phyloP scores from a whole-genome alignment of 2,888 invertebrate genomes.

The Drosophila conformis region DNA sequence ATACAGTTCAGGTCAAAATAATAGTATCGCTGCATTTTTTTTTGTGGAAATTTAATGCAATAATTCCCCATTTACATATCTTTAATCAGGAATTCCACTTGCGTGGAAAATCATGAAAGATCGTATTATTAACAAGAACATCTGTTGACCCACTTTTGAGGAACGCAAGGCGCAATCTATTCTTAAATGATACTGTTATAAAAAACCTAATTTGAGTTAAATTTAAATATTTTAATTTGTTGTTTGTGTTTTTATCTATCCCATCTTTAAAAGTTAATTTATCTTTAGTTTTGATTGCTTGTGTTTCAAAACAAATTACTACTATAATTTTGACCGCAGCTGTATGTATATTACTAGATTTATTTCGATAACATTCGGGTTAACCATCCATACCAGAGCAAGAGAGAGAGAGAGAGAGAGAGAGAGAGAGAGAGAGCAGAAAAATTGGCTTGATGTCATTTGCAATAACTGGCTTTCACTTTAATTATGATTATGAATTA shows the following conservation, averaged over 20 bases:
- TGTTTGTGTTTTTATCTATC: background rate
- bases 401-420: background rate
- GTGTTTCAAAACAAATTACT: background rate
- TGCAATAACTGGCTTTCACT: conserved; percentile 9
- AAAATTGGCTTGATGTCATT: background rate
- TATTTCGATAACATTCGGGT: background rate
- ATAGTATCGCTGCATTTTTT: background rate
- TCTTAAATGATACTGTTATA: background rate
- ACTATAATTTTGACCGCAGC: background rate
- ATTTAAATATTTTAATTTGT: background rate
- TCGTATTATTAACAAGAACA: background rate
- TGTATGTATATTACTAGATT: background rate
- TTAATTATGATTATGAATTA: conserved; percentile 24
- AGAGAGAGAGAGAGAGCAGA: too few species aligned
- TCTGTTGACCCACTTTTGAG: background rate
- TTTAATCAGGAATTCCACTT: rapidly evolving
- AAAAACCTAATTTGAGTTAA: background rate
- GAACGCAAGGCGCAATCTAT: background rate
- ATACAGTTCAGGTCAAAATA: background rate
- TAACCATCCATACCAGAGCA: background rate
- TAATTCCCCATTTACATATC: background rate
- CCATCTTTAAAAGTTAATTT: background rate
- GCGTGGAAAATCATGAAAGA: background rate
- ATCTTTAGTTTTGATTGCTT: background rate
- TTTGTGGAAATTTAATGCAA: too few species aligned